phyloP scores from a whole-genome alignment of 2,797 vertebrate genomes.

The Cyprinella venusta region DNA sequence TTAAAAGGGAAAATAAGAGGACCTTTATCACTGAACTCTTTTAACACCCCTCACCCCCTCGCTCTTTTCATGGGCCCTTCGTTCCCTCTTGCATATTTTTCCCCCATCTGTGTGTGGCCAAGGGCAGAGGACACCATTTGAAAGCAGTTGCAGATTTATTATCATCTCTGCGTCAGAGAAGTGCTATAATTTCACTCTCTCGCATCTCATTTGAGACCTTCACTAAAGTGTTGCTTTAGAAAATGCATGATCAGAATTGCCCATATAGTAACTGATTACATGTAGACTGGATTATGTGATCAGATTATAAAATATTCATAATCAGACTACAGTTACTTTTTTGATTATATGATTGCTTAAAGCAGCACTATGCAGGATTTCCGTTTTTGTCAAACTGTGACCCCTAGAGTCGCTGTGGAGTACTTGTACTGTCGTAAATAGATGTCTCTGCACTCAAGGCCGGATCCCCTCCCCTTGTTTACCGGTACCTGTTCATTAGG shows the following conservation, averaged over 20 bases:
- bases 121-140: constrained; percentile 68
- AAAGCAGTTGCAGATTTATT: constrained; percentile 71
- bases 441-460: too few species aligned
- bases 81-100: constrained; percentile 1
- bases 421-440: too few species aligned
- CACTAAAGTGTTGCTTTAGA: constrained; percentile 71
- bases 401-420: too few species aligned
- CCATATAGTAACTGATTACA: constrained; percentile 72
- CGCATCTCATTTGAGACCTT: constrained; percentile 67
- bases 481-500: too few species aligned
- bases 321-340: not conserved
- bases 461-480: too few species aligned
- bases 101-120: constrained; percentile 18
- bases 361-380: too few species aligned
- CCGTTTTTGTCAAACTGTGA: too few species aligned
- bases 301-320: not conserved
- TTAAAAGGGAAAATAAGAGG: constrained; percentile 29
- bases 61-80: not conserved
- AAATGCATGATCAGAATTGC: constrained; percentile 72
- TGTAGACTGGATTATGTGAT: not conserved
- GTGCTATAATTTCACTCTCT: constrained; percentile 70
- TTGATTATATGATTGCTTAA: not conserved
- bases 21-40: constrained; percentile 41
- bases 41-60: constrained; percentile 24
- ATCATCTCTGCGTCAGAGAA: constrained; percentile 62